phyloP scores from a whole-genome alignment of 64 coral and sea anemone genomes.

The Astreopora myriophthalma region DNA sequence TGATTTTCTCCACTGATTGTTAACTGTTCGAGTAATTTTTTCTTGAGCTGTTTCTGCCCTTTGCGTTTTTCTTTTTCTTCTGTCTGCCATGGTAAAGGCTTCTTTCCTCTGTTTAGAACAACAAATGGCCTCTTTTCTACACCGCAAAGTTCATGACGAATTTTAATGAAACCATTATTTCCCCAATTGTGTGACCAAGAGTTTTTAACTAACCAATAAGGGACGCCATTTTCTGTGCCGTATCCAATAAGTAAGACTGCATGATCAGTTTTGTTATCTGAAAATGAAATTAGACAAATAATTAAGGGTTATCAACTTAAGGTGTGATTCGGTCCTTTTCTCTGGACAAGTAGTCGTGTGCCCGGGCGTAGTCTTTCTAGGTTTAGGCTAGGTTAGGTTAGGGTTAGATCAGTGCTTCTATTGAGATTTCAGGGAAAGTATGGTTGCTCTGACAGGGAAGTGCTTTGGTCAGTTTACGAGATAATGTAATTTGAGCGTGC shows the following conservation, averaged over 20 bases:
- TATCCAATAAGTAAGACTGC: constrained; percentile 83
- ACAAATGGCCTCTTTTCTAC: constrained; percentile 89
- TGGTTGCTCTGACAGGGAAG: too few relatives aligned
- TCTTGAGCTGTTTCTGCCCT: not conserved
- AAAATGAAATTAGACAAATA: not conserved
- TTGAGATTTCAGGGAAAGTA: too few relatives aligned
- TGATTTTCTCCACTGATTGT: not conserved
- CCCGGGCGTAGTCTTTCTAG: too few relatives aligned
- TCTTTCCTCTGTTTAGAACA: constrained; percentile 64
- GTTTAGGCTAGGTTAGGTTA: too few relatives aligned
- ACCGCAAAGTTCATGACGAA: constrained; percentile 80
- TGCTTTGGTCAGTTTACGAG: too few relatives aligned
- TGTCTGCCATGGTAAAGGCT: constrained; percentile 71
- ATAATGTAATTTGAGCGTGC: too few relatives aligned
- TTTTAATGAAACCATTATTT: constrained; percentile 89
- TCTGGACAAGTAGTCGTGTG: too few relatives aligned
- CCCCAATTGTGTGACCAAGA: constrained; percentile 95
- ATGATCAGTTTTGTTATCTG: constrained; percentile 88
- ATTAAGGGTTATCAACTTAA: not conserved
- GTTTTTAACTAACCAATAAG: constrained; percentile 96
- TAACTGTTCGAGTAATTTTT: constrained; percentile 14
- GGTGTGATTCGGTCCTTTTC: too few relatives aligned
- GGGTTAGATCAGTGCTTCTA: too few relatives aligned
- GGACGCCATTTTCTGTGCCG: constrained; percentile 72
- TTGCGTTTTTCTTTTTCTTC: constrained; percentile 52